Evolutionary conservation across 2,888 invertebrate genomes (phyloP).

Genomic region (Dicyrtoma fusca): DNA sequence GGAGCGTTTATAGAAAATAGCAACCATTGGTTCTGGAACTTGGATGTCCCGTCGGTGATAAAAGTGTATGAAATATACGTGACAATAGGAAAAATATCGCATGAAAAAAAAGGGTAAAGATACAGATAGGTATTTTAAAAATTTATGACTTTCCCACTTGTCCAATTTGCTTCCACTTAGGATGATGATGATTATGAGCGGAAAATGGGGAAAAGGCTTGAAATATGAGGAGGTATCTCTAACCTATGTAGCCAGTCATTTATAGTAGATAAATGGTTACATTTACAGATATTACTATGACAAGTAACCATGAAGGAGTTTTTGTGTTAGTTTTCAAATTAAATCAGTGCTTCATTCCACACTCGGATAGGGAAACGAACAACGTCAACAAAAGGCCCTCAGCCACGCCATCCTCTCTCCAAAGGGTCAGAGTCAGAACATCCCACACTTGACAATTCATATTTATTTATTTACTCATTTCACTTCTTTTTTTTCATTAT

Average conservation of each 20-base stretch:
- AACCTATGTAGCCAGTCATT: too few species aligned
- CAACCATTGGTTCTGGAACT: too few species aligned
- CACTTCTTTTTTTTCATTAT: slow-evolving; percentile 17
- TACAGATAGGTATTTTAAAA: slow-evolving; percentile 5
- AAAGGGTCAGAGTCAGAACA: slow-evolving; percentile 7
- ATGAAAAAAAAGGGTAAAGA: slow-evolving; percentile 14
- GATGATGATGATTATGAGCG: slow-evolving; percentile 32
- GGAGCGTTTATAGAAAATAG: too few species aligned
- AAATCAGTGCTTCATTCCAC: slow-evolving; percentile 17
- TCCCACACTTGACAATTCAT: slow-evolving; percentile 35
- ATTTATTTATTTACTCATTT: slow-evolving; percentile 34
- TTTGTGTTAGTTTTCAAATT: slow-evolving; percentile 27
- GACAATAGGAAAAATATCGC: neutral
- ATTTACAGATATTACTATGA: neutral
- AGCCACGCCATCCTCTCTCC: neutral
- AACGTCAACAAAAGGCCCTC: neutral
- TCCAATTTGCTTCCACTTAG: slow-evolving; percentile 33
- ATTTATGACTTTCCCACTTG: slow-evolving; percentile 34
- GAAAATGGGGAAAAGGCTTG: slow-evolving; percentile 39
- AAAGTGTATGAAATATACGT: too few species aligned
- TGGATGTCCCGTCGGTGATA: too few species aligned
- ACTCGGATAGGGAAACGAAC: neutral
- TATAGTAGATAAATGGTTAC: neutral
- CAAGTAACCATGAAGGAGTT: slow-evolving; percentile 8
- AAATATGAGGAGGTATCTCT: slow-evolving; percentile 24